Percentiles rank a stretch among this genome's conserved stretches.
Conservation (phyloP, 2,888 invertebrate genomes). For the Dasysyrphus albostriatus region DNA sequence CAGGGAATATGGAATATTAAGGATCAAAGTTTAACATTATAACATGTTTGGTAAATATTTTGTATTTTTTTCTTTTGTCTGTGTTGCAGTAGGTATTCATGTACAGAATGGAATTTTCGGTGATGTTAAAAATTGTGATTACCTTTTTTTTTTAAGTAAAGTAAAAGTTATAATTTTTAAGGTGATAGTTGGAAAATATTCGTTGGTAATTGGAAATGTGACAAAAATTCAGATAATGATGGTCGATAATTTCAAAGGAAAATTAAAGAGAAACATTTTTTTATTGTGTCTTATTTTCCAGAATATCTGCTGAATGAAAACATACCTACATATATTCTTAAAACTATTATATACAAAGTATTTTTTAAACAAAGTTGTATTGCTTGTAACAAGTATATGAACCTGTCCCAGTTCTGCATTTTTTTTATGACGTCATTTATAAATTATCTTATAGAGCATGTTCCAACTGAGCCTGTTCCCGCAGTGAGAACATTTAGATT, state of each 20-base stretch:
- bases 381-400: too few relatives aligned
- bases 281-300: background rate
- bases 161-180: slow-evolving; percentile 50
- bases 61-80: background rate
- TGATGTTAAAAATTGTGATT: slow-evolving; percentile 10
- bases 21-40: slow-evolving; percentile 52
- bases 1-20: slow-evolving; percentile 39
- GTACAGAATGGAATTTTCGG: slow-evolving; percentile 41
- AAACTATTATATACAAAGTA: background rate
- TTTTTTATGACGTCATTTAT: too few relatives aligned
- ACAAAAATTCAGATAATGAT: slow-evolving; percentile 25
- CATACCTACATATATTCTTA: background rate
- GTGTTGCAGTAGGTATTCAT: background rate
- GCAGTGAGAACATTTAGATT: too few relatives aligned
- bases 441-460: too few relatives aligned
- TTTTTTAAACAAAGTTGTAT: too few relatives aligned
- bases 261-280: background rate
- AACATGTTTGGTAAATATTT: slow-evolving; percentile 56
- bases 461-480: too few relatives aligned
- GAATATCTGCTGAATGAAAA: too few relatives aligned
- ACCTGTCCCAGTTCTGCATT: too few relatives aligned
- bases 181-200: slow-evolving; percentile 63
- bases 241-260: background rate
- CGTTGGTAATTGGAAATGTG: slow-evolving; percentile 43
- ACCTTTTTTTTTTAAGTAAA: background rate